Evolutionary conservation across 2,113 vertebrate species (phyloP).

Genomic region (Pelmatolapia mariae): DNA sequence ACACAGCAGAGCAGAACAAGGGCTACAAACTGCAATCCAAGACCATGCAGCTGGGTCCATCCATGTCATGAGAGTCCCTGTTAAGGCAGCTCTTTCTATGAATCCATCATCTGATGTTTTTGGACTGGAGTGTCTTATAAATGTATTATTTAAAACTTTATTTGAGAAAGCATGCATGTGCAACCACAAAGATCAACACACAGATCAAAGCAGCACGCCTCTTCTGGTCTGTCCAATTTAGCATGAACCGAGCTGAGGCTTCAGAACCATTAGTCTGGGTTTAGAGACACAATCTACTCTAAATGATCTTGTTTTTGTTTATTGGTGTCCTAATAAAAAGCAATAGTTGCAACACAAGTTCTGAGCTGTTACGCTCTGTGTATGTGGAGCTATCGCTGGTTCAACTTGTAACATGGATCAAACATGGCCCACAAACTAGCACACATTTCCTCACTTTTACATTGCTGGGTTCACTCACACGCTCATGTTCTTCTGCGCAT

Average conservation of each 20-base stretch:
- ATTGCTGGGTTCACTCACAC: background rate
- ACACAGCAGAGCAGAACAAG: background rate
- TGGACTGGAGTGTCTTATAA: background rate
- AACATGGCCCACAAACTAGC: background rate
- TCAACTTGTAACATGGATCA: background rate
- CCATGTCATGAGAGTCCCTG: background rate
- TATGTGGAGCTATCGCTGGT: background rate
- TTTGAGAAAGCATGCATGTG: background rate
- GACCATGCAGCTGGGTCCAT: background rate
- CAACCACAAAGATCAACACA: background rate
- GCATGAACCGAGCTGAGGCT: accelerated
- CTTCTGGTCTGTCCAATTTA: accelerated
- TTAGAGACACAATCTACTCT: too few relatives aligned
- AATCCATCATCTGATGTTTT: background rate
- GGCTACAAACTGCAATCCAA: background rate
- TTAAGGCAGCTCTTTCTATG: background rate
- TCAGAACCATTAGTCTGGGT: background rate
- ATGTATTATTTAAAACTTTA: background rate
- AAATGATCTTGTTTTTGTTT: background rate
- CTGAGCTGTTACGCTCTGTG: background rate
- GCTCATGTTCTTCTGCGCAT: background rate
- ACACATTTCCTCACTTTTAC: background rate
- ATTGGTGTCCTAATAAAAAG: background rate
- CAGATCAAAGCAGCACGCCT: background rate
- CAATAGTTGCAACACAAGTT: background rate